Conservation (phyloP, 1,140 invertebrate species). For the Lordiphosa stackelbergi region DNA sequence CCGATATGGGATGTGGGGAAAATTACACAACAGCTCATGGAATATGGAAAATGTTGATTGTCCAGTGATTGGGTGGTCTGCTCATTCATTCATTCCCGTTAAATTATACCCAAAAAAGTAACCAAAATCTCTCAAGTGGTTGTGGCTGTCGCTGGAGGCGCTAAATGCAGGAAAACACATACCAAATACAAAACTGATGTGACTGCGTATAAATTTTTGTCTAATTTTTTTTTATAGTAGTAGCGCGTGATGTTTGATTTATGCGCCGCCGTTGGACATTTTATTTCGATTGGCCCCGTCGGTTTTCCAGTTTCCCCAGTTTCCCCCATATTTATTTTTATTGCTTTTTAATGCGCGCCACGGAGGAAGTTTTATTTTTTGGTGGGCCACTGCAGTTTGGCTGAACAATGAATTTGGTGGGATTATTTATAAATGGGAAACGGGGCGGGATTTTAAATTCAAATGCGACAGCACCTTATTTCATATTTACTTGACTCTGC, state of each 20-base stretch:
- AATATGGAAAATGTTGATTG: slow-evolving; percentile 38
- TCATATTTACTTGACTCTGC: slow-evolving; percentile 58
- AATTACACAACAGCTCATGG: slow-evolving; percentile 13
- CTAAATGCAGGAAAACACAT: slow-evolving; percentile 65
- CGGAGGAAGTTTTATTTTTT: slow-evolving; percentile 68
- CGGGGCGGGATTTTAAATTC: slow-evolving; percentile 69
- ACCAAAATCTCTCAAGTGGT: slow-evolving; percentile 60
- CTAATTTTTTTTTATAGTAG: slow-evolving; percentile 43
- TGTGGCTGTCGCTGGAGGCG: slow-evolving; percentile 55
- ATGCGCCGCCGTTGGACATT: slow-evolving; percentile 65
- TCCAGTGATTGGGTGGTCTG: not conserved
- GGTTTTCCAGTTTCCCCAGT: slow-evolving; percentile 41
- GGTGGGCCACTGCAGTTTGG: slow-evolving; percentile 51
- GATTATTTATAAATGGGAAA: slow-evolving; percentile 52
- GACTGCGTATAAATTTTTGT: slow-evolving; percentile 56
- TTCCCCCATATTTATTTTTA: slow-evolving; percentile 70
- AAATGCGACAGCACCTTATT: slow-evolving; percentile 66
- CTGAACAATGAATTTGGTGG: slow-evolving; percentile 69
- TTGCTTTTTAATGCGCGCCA: slow-evolving; percentile 74
- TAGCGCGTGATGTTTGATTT: slow-evolving; percentile 72
- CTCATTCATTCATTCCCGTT: slow-evolving; percentile 16
- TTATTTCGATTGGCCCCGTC: slow-evolving; percentile 61
- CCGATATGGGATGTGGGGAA: slow-evolving; percentile 17
- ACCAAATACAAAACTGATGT: no score
- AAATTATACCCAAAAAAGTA: slow-evolving; percentile 18